phyloP scores from a whole-genome alignment of 2,888 invertebrate species.

The Macaria liturata region DNA sequence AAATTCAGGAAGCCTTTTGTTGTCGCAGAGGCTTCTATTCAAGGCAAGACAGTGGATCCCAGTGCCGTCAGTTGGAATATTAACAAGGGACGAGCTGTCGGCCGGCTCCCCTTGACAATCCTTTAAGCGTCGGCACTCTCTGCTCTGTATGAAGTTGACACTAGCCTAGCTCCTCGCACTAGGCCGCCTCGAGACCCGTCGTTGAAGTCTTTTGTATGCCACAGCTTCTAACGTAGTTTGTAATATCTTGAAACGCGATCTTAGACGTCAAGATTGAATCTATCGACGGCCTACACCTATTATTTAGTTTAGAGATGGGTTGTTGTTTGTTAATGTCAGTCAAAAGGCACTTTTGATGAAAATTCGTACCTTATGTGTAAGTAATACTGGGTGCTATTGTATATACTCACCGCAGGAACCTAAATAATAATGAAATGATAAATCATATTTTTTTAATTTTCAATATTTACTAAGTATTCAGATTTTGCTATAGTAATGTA shows the following conservation, averaged over 20 bases:
- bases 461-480: too few species aligned
- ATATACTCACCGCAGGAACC: too few species aligned
- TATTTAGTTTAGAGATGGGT: too few species aligned
- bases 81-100: slow-evolving; percentile 65
- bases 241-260: slow-evolving; percentile 5
- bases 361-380: too few species aligned
- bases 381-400: too few species aligned
- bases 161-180: not conserved
- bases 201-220: slow-evolving; percentile 8
- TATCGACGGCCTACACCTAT: too few species aligned
- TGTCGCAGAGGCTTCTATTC: slow-evolving; percentile 63
- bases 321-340: too few species aligned
- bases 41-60: slow-evolving; percentile 64
- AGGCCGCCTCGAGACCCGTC: not conserved
- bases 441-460: too few species aligned
- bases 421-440: too few species aligned
- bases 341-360: too few species aligned
- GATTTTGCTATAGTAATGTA: too few species aligned
- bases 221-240: not conserved
- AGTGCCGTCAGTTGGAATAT: slow-evolving; percentile 68
- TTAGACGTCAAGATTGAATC: slow-evolving; percentile 29
- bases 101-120: slow-evolving; percentile 54
- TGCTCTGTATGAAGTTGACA: slow-evolving; percentile 11
- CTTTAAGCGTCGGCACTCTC: slow-evolving; percentile 48
- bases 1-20: slow-evolving; percentile 72